Conservation (phyloP, 2,888 invertebrate species). For the Ecdyonurus torrentis region DNA sequence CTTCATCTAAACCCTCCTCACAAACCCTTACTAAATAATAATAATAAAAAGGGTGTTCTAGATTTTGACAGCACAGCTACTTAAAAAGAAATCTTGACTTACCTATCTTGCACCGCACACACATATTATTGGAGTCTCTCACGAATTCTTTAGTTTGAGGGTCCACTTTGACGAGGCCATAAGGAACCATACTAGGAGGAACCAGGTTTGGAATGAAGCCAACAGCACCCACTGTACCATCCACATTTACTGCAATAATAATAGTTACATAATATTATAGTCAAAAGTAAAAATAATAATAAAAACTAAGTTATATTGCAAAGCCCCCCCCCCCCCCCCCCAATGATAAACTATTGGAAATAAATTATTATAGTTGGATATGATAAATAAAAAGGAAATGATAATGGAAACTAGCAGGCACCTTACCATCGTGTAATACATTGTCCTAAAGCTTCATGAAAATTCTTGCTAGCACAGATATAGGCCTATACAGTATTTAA, state of each 20-base stretch:
- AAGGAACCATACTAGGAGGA: slow-evolving; percentile 34
- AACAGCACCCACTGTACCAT: slow-evolving; percentile 75
- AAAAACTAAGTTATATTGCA: neutral
- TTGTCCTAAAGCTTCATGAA: too few relatives aligned
- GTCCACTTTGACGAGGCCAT: slow-evolving; percentile 47
- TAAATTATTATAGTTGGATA: too few relatives aligned
- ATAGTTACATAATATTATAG: slow-evolving; percentile 5
- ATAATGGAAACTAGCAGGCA: too few relatives aligned
- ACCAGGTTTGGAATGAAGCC: slow-evolving; percentile 64
- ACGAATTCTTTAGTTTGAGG: slow-evolving; percentile 17
- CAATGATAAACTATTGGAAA: too few relatives aligned
- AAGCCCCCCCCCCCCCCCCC: too few relatives aligned
- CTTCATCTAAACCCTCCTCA: neutral
- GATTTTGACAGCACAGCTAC: neutral
- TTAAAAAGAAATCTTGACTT: neutral
- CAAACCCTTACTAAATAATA: neutral
- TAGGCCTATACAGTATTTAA: too few relatives aligned
- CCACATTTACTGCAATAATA: slow-evolving; percentile 70
- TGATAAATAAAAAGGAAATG: too few relatives aligned
- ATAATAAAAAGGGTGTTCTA: neutral
- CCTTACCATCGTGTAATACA: too few relatives aligned
- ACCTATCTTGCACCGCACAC: slow-evolving; percentile 34
- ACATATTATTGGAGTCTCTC: slow-evolving; percentile 38
- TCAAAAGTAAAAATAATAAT: neutral
- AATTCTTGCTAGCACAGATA: too few relatives aligned